Base-by-base conservation (phyloP, 2,797 vertebrate species). In the Mus spretus region DNA sequence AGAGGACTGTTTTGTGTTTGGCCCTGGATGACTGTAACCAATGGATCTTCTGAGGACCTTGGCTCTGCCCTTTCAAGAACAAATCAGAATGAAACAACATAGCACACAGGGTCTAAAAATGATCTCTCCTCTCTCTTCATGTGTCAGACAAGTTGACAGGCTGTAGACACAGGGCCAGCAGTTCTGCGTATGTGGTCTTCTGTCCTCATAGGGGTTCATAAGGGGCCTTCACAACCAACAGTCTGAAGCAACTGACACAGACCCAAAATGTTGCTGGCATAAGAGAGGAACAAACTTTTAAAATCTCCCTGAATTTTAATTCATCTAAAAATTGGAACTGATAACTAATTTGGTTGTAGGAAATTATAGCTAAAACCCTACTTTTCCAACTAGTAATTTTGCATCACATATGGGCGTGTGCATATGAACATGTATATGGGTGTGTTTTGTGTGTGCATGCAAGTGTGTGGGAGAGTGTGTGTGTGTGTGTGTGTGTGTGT, bases 11-110 rank as follows among this genome's bases (percentile, higher is more conserved):
- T 88, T 70, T 70, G 6, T 55, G n/a, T 59, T 80, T 14, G 53
- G 40, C 15, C 3, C 19, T 80, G 34, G 37, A 77, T 77, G 57
- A 93, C 26, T 55, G 19, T 0, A 9, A 24, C 72, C 75, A 34
- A 10, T 4, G 26, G n/a, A 55, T 11, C 19, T 40, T 47, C 6
- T 28, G 67, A 95, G 55, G 89, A 26, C 6, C 57, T 1, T 34
- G 15, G 37, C 26, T 79, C 57, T 94, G 70, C 9, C 14, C 10
- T 81, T 91, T 72, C 37, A 53, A 83, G 63, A 86, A 93, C 31
- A 91, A 89, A 78, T 74, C 31, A 26, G 80, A 93, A 53, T 47
- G 61, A 88, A 96, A 78, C 28, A 94, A 6, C 24, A 61, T 67
- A 15, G 70, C 26, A 75, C n/a, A 84, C 55, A 44, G 83, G 40